Base-by-base conservation (phyloP, 2,113 vertebrate species). In the Podarcis muralis region DNA sequence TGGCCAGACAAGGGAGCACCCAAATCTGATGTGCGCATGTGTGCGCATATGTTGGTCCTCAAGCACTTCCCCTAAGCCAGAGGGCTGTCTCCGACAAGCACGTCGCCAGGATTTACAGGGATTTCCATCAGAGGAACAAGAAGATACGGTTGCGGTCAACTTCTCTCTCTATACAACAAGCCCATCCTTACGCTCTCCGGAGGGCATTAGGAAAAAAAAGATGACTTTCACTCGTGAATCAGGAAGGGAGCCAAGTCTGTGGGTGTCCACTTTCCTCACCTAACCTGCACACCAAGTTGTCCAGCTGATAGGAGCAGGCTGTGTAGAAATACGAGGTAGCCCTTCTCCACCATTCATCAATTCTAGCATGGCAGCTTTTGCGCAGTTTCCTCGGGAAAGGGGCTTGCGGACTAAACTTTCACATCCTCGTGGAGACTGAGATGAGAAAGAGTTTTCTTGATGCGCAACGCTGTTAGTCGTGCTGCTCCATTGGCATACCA, bases 391-490 rank as follows among this genome's bases (percentile, higher is more conserved):
- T 92, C 94, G 91, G 92, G 95, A 91, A 53, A 89, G 90, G 91
- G 85, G 83, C 68, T 86, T 94, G 90, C 62, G 66, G 78, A 68
- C n/a, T 96, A 98, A 94, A 99, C 99, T 96, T 99, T 99, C 92
- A 99, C 97, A 57, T 99, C 99, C 94, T 99, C 99, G 96, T 99
- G 98, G 95, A 99, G 96, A 1, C 99, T 99, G 96, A 99, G 98
- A 97, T 99, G 99, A 0, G 99, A 99, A 20, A 99, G 97, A 7
- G 99, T 99, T 96, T 99, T 99, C 98, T 99, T 99, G 81, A 99
- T 99, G 97, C 99, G 98, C 90, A 99, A 97, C 2, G 99, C 99
- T 0, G 99, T 99, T 83, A 99, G 97, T 1, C 99, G 95, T 40
- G 99, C 99, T 0, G 99, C 98, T 0, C 99, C 98, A 1, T 99